Evolutionary conservation across 2,888 invertebrate species (phyloP).

Genomic region (Dynastes grantii): DNA sequence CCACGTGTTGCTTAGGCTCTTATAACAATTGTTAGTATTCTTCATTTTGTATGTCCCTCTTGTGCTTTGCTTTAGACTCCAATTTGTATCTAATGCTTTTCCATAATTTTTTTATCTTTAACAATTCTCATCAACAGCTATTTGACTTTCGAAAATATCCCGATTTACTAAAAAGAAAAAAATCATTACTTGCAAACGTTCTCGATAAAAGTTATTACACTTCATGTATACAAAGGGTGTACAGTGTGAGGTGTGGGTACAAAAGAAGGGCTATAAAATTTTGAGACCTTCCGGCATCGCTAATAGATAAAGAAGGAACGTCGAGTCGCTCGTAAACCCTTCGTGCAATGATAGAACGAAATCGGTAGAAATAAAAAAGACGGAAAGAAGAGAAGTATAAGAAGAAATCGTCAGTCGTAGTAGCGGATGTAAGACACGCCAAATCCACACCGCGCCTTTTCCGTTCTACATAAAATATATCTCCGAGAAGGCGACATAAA

Average conservation of each 20-base stretch:
- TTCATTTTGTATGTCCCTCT: too few relatives aligned
- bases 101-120: too few relatives aligned
- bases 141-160: too few relatives aligned
- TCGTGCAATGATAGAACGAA: slow-evolving; percentile 22
- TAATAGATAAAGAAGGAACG: slow-evolving; percentile 35
- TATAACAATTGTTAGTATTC: too few relatives aligned
- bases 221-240: not conserved
- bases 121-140: too few relatives aligned
- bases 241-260: not conserved
- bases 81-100: too few relatives aligned
- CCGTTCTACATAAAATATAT: slow-evolving; percentile 49
- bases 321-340: slow-evolving; percentile 34
- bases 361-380: slow-evolving; percentile 34
- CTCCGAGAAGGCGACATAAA: slow-evolving; percentile 49
- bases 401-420: too few relatives aligned
- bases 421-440: slow-evolving; percentile 13
- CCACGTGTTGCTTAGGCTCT: too few relatives aligned
- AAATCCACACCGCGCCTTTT: slow-evolving; percentile 25
- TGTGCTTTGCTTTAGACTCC: too few relatives aligned
- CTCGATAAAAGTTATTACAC: slow-evolving; percentile 14
- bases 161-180: too few relatives aligned
- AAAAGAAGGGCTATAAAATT: slow-evolving; percentile 6
- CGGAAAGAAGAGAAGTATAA: not conserved
- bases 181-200: too few relatives aligned
- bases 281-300: slow-evolving; percentile 23